Evolutionary conservation across 2,797 vertebrate genomes (phyloP).

Genomic region (Sebastes oblongus): DNA sequence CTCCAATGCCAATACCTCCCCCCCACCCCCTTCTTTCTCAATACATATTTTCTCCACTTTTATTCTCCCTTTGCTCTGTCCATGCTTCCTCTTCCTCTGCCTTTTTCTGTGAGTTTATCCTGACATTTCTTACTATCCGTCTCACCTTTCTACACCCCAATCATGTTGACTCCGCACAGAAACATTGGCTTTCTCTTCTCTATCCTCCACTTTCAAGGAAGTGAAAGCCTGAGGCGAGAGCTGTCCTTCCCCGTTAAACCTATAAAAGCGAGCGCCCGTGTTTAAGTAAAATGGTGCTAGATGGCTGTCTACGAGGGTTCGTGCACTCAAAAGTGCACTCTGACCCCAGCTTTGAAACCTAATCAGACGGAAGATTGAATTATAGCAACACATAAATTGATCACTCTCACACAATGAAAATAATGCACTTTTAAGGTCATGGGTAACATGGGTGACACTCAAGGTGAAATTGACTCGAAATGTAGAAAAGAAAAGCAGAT

Average conservation of each 20-base stretch:
- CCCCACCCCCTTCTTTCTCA: background rate
- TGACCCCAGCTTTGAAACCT: slow-evolving; percentile 44
- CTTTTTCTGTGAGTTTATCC: slow-evolving; percentile 21
- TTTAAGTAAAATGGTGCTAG: slow-evolving; percentile 47
- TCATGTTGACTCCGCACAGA: slow-evolving; percentile 45
- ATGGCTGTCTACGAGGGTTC: slow-evolving; percentile 10
- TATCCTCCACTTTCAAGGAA: slow-evolving; percentile 37
- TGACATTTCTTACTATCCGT: background rate
- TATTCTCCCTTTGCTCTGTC: slow-evolving; percentile 31
- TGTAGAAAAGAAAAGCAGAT: background rate
- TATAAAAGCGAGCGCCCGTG: slow-evolving; percentile 25
- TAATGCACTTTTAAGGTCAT: slow-evolving; percentile 10
- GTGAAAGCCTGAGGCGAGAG: slow-evolving; percentile 46
- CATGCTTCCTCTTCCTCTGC: background rate
- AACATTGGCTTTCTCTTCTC: slow-evolving; percentile 29
- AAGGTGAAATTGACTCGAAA: background rate
- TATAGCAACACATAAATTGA: slow-evolving; percentile 25
- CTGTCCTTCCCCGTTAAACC: slow-evolving; percentile 29
- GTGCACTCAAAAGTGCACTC: slow-evolving; percentile 33
- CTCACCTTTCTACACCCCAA: slow-evolving; percentile 45
- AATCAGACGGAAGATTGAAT: slow-evolving; percentile 44
- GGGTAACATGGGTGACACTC: background rate
- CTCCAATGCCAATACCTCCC: slow-evolving; percentile 62
- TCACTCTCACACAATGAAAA: slow-evolving; percentile 2
- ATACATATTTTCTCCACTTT: slow-evolving; percentile 40